Base-by-base conservation (phyloP, 2,888 invertebrate genomes). In the Nipponacmea schrenckii region DNA sequence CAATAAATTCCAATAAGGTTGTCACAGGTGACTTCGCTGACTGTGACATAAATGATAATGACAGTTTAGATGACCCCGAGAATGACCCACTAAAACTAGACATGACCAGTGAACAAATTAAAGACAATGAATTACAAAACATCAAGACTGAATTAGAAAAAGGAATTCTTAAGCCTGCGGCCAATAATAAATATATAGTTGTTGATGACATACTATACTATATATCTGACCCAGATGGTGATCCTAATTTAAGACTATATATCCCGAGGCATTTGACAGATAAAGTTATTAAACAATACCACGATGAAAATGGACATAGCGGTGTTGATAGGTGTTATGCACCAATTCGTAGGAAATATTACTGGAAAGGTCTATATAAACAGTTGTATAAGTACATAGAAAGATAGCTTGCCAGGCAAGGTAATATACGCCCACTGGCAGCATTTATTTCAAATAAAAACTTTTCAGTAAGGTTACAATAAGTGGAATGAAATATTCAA, bases 311-410 rank as follows among this genome's bases (percentile, higher is more conserved):
- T 39, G 63, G 62, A n/a, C n/a, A n/a, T n/a, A n/a, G n/a, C n/a
- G n/a, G n/a, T n/a, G n/a, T 17, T 10, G 65, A 64, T 20, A 65
- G 63, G 20, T 67, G 67, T 10, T 68, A 62, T 27, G 71, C 64
- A 8, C 20, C 64, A 8, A 64, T 71, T 4, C 68, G 64, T 26
- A 44, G 8, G 3, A 71, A 71, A 48, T 71, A 71, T 64, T 71
- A 67, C 48, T 71, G 71, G 71, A 64, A 64, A 3, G 64, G 68
- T 15, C 17, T 71, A 4, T 71, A 62, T 26, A 45, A 64, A 20
- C 26, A 71, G 12, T 17, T 71, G 12, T 48, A 63, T 64, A 50
- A 44, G 2, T 68, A 64, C 17, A 62, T 71, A 27, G 15, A 10
- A 2, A 24, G 20, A 46, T 71, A 68, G 4, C 26, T 2, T 71